Percentiles rank a stretch among this genome's conserved stretches.
phyloP scores from a whole-genome alignment of 2,113 vertebrate genomes.

The Xenus cinereus region DNA sequence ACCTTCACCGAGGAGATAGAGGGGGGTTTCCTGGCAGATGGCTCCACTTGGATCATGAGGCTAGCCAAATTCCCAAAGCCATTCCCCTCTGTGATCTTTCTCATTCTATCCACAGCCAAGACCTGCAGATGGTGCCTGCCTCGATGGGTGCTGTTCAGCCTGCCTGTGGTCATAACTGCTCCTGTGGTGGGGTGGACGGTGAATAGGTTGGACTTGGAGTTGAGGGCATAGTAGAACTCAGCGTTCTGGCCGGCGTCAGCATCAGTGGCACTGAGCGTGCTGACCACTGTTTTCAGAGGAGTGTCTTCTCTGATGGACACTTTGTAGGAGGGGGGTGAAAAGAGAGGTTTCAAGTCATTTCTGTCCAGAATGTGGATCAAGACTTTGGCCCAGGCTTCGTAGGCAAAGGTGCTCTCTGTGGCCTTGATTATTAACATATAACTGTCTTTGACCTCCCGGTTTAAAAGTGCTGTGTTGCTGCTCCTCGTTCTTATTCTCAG shows the following conservation, averaged over 20 bases:
- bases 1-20: slow-evolving; percentile 69
- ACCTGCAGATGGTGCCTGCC: slow-evolving; percentile 85
- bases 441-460: slow-evolving; percentile 88
- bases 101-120: slow-evolving; percentile 90
- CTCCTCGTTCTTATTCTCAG: slow-evolving; percentile 88
- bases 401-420: slow-evolving; percentile 77
- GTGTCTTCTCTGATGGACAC: slow-evolving; percentile 84
- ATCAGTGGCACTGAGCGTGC: slow-evolving; percentile 88
- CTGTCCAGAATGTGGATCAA: slow-evolving; percentile 88
- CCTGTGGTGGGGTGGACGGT: slow-evolving; percentile 88
- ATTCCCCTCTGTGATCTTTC: slow-evolving; percentile 85
- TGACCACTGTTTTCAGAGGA: slow-evolving; percentile 80
- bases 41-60: slow-evolving; percentile 81
- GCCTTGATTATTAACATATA: slow-evolving; percentile 89
- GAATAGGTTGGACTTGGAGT: slow-evolving; percentile 80
- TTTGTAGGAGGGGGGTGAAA: slow-evolving; percentile 91
- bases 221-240: slow-evolving; percentile 89
- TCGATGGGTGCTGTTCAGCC: slow-evolving; percentile 80
- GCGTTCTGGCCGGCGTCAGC: slow-evolving; percentile 91
- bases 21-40: slow-evolving; percentile 73
- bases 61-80: slow-evolving; percentile 87
- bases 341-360: slow-evolving; percentile 95
- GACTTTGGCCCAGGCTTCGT: slow-evolving; percentile 83
- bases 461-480: slow-evolving; percentile 85
- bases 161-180: slow-evolving; percentile 79